Evolutionary conservation across 2,888 invertebrate species (phyloP).

Genomic region (Cryptus armator): DNA sequence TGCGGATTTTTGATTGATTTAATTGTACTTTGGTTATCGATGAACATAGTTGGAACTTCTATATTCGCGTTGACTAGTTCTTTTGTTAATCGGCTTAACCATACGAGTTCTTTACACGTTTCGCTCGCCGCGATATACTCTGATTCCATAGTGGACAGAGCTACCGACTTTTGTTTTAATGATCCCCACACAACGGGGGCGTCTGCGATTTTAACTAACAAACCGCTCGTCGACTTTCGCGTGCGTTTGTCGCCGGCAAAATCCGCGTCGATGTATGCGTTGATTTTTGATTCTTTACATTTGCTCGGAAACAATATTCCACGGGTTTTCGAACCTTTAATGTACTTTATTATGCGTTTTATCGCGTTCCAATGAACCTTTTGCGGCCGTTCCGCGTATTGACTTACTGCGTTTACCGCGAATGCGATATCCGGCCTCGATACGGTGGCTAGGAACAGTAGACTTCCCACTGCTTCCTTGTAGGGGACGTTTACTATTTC

Average conservation of each 20-base stretch:
- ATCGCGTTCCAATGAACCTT: conserved; percentile 61
- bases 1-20: conserved; percentile 42
- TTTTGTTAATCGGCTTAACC: conserved; percentile 45
- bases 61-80: conserved; percentile 10
- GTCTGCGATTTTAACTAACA: neutral
- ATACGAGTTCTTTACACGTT: conserved; percentile 49
- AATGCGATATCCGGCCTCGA: conserved; percentile 65
- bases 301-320: conserved; percentile 46
- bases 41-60: conserved; percentile 17
- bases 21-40: conserved; percentile 57
- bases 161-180: neutral
- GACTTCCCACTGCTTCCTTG: conserved; percentile 65
- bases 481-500: conserved; percentile 18
- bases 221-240: neutral
- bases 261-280: neutral
- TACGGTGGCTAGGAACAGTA: conserved; percentile 59
- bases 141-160: conserved; percentile 62
- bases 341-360: conserved; percentile 62
- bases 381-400: conserved; percentile 42
- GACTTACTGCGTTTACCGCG: conserved; percentile 55
- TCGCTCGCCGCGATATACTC: conserved; percentile 59
- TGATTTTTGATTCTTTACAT: neutral
- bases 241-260: neutral
- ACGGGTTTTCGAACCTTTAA: conserved; percentile 49
- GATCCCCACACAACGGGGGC: neutral